Evolutionary conservation across 2,113 vertebrate genomes (phyloP), one percentile per base, ranked within the genome.

Genomic region (Phrynocephalus versicolor): DNA sequence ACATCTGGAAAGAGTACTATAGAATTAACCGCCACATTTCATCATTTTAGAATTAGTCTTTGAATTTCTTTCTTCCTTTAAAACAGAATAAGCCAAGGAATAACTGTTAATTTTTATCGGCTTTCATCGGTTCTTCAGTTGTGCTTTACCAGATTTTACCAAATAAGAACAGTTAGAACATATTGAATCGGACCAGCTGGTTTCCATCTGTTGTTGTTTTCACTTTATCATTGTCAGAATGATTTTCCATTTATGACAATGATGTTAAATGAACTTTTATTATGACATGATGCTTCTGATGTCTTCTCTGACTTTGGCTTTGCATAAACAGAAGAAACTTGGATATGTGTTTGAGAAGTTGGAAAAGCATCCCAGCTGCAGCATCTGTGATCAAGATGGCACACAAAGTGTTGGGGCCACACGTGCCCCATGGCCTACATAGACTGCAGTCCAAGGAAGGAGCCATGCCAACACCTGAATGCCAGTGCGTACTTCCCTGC

Each of bases 191-290:
- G 33, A 23, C 6, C 75, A 71, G 64, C 74, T 82, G 80, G 35
- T 41, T 87, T 76, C 55, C 64, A 81, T 76, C 35, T 87, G 71
- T 82, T 87, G 71, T 82, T 82, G n/a, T 85, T 60, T 87, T 41
- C 76, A 41, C n/a, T 60, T 71, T 65, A 71, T 79, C 67, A 30
- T 37, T n/a, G 51, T 70, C 14, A 33, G 37, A 64, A 65, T 70
- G 45, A 82, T 69, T 77, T 64, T 72, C 35, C 30, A 51, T 76
- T 30, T 10, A 21, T 70, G 51, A 85, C 64, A 70, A 58, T 39
- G 27, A 39, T 71, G 21, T 60, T 45, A 70, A 78, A 81, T 37
- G 25, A 67, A 57, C 39, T 76, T 85, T 18, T 77, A 41, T 81
- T 86, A 75, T 75, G 27, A 39, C 37, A 57, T 2, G 8, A 45